These are phyloP conservation scores for Elaphurus davidianus DNA, from an alignment of 2,113 vertebrate species.

Conservation along the genomic window DNA sequence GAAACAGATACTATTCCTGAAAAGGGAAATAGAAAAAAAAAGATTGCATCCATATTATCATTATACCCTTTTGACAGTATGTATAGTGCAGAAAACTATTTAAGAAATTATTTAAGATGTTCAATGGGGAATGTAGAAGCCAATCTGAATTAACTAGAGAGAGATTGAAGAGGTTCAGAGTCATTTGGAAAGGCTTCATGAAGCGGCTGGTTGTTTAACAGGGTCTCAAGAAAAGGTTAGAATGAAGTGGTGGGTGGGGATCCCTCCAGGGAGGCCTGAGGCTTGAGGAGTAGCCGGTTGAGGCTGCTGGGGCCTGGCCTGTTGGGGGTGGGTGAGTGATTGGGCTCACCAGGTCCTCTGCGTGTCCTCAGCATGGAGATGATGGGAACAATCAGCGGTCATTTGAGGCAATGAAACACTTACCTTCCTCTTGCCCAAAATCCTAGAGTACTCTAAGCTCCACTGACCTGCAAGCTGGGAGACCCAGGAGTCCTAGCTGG, in stretches of 20 bases:
- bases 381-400: conserved; percentile 62
- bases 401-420: conserved; percentile 60
- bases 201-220: neutral
- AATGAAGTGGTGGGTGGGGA: neutral
- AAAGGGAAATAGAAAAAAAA: neutral
- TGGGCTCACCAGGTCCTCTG: conserved; percentile 50
- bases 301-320: neutral
- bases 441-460: neutral
- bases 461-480: neutral
- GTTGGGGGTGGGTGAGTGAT: neutral
- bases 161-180: neutral
- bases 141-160: neutral
- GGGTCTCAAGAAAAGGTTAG: neutral
- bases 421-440: conserved; percentile 60
- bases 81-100: neutral
- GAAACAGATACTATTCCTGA: neutral
- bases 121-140: neutral
- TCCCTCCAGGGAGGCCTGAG: neutral
- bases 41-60: neutral
- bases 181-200: neutral
- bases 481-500: conserved; percentile 25
- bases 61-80: neutral
- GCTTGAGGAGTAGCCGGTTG: neutral
- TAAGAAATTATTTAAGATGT: neutral
- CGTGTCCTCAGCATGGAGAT: neutral